Conservation (phyloP, 2,888 invertebrate species). For the Pantelozetes paolii region DNA sequence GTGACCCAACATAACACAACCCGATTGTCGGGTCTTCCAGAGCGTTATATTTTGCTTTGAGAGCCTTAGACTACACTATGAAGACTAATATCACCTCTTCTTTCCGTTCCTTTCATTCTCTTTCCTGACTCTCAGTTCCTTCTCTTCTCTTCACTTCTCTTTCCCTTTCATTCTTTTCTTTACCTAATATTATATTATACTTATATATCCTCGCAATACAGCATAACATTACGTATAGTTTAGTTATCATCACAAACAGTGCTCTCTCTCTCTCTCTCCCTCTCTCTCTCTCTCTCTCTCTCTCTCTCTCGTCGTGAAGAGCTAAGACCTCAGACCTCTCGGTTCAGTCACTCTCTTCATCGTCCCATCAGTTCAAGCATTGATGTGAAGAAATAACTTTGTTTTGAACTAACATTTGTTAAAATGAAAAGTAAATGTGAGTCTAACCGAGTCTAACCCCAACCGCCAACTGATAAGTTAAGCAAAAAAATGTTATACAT, state of each 20-base stretch:
- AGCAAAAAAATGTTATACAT: neutral
- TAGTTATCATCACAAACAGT: conserved; percentile 23
- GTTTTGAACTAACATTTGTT: conserved; percentile 10
- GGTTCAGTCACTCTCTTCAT: no score
- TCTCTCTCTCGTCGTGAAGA: conserved; percentile 8
- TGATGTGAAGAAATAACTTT: neutral
- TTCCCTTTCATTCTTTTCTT: conserved; percentile 8
- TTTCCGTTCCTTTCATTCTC: conserved; percentile 34
- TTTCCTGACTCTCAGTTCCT: conserved; percentile 27
- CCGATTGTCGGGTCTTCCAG: neutral
- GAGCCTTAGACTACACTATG: no score
- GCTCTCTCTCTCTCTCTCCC: conserved; percentile 26
- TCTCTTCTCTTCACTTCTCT: no score
- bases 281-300: conserved; percentile 21
- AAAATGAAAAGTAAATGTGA: conserved; percentile 15
- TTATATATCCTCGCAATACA: neutral
- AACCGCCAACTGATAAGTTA: conserved; percentile 5
- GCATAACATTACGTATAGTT: neutral
- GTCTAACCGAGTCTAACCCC: no score
- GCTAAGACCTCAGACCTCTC: neutral
- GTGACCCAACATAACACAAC: conserved; percentile 30
- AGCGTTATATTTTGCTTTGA: neutral
- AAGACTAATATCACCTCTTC: conserved; percentile 29
- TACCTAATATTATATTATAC: neutral
- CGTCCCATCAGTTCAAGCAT: neutral